Base-by-base conservation (phyloP, 2,888 invertebrate species). In the Drosophila conformis region DNA sequence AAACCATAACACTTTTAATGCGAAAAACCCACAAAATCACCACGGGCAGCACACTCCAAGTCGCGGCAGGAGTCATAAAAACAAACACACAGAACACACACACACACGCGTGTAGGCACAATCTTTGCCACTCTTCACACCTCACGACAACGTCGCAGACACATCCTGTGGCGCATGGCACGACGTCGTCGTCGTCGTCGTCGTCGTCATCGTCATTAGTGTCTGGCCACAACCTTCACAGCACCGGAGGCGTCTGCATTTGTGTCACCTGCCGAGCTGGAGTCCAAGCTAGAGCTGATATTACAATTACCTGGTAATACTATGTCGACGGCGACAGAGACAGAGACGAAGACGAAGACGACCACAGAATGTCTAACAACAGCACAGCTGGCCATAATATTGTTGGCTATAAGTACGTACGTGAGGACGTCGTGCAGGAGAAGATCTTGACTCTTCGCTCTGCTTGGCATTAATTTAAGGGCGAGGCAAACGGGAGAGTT, bases 91-190 rank as follows among this genome's bases (percentile, higher is more conserved):
- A 69, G n/a, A 59, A 74, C 61, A 56, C 42, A 76, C 53, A 52
- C 33, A 51, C 21, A 46, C 36, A 3, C 21, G 1, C 46, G 25
- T 31, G 8, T n/a, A n/a, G n/a, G 29, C 65, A 38, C 11, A 63
- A 60, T 52, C 29, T 42, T 27, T 27, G 62, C 66, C 80, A 75
- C 81, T 78, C 62, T 84, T 84, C 89, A 84, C 83, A 89, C 89
- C 87, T 83, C 61, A 42, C 58, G 67, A 71, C 86, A 83, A 38
- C 59, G 21, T 48, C 60, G 74, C 82, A 87, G 90, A 89, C 90
- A 78, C 87, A 89, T 87, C 87, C 87, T 87, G 90, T 80, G 89
- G 87, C 90, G 87, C 89, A 89, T 87, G 87, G 90, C 89, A 90
- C 70, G 83, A 80, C 73, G 56, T 71, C 73, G 77, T 56, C 69